Conservation (phyloP, 2,797 vertebrate genomes). For the Cacajao melanocephalus region DNA sequence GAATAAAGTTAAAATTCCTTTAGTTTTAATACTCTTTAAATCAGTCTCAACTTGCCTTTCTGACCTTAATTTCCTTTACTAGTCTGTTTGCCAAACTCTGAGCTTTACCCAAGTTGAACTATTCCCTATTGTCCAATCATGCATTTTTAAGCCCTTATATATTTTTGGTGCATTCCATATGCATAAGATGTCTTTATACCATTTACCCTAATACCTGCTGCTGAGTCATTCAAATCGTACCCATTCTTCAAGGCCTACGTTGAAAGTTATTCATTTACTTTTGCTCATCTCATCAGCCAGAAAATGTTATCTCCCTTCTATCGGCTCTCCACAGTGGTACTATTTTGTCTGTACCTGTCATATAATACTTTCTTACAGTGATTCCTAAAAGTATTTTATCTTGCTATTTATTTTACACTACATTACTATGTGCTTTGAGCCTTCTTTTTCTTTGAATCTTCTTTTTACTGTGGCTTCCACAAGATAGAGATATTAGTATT, state of each 20-base stretch:
- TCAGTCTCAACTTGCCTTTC: neutral
- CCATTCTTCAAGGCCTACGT: neutral
- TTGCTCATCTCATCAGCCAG: neutral
- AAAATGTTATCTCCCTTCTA: neutral
- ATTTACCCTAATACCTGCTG: neutral
- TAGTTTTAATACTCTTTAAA: neutral
- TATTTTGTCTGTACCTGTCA: neutral
- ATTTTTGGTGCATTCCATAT: neutral
- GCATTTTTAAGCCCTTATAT: neutral
- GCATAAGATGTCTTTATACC: neutral
- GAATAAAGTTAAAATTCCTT: constrained; percentile 41
- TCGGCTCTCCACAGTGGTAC: neutral
- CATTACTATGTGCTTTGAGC: neutral
- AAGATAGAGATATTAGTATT: neutral
- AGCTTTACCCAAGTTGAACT: neutral
- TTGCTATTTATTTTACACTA: neutral
- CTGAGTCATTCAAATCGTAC: neutral
- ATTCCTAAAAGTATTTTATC: neutral
- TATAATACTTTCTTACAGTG: neutral
- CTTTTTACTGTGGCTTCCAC: neutral
- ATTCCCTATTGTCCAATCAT: neutral
- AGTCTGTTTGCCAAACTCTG: neutral
- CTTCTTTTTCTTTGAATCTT: neutral
- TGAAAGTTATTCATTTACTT: neutral
- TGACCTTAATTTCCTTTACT: neutral